Conservation (phyloP, 2,888 invertebrate genomes). For the Lordiphosa fenestrarum region DNA sequence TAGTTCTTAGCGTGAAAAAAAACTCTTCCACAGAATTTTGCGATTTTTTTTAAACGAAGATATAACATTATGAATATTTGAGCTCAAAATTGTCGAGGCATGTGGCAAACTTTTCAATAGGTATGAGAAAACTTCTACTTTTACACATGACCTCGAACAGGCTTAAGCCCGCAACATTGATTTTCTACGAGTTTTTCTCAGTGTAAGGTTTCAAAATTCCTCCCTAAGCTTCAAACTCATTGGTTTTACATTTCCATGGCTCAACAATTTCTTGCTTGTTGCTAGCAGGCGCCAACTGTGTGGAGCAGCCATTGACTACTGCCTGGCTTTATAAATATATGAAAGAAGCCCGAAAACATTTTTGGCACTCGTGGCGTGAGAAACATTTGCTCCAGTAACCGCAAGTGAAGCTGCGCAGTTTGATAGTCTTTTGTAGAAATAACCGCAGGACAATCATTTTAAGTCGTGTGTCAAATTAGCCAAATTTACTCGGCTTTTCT, state of each 20-base stretch:
- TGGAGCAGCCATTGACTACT: conserved; percentile 3
- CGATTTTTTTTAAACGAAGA: too few relatives aligned
- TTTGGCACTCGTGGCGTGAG: conserved; percentile 41
- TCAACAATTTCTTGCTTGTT: conserved; percentile 55
- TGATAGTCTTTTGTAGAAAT: background rate
- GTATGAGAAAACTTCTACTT: too few relatives aligned
- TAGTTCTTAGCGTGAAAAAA: too few relatives aligned
- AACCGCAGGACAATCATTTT: conserved; percentile 8
- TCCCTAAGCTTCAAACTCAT: conserved; percentile 7
- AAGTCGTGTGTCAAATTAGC: conserved; percentile 33
- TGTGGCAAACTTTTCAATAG: too few relatives aligned
- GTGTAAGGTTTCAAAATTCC: conserved; percentile 6
- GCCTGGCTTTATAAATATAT: conserved; percentile 4
- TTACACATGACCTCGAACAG: too few relatives aligned
- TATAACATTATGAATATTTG: too few relatives aligned
- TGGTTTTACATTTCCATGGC: conserved; percentile 24
- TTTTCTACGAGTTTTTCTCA: background rate
- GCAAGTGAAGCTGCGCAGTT: conserved; percentile 10
- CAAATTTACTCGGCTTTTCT: background rate
- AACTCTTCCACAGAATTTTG: too few relatives aligned
- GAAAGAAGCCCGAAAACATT: conserved; percentile 34
- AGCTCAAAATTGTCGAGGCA: too few relatives aligned
- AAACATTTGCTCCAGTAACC: conserved; percentile 36
- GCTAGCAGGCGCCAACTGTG: conserved; percentile 23
- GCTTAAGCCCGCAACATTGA: too few relatives aligned